Evolutionary conservation across 2,797 vertebrate genomes (phyloP).

Genomic region (Lemur catta): DNA sequence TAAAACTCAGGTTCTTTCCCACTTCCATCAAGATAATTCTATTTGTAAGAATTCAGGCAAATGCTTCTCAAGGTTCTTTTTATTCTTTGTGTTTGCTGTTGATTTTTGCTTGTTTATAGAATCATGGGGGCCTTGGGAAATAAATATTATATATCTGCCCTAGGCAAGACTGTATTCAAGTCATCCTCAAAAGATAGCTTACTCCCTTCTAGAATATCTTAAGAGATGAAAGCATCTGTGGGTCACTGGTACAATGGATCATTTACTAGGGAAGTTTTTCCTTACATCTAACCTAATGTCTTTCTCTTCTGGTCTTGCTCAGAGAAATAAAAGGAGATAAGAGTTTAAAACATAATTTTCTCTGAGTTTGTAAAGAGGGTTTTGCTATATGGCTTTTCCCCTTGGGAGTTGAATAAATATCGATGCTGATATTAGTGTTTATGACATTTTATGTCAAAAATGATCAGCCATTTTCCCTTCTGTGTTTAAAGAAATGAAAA

Average conservation of each 20-base stretch:
- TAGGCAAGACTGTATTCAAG: constrained; percentile 20
- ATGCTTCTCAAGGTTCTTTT: background rate
- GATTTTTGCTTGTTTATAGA: constrained; percentile 59
- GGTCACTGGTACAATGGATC: background rate
- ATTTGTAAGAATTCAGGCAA: constrained; percentile 26
- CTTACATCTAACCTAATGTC: background rate
- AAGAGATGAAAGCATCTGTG: background rate
- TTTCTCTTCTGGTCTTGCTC: constrained; percentile 44
- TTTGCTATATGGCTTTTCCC: background rate
- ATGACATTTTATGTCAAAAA: background rate
- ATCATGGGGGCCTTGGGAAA: background rate
- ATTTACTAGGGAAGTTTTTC: background rate
- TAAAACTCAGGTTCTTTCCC: background rate
- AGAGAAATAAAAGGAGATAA: constrained; percentile 32
- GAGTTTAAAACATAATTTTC: background rate
- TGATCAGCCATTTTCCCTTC: background rate
- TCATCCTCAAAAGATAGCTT: background rate
- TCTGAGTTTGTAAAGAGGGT: background rate
- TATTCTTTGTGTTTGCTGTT: constrained; percentile 34
- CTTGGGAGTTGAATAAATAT: background rate
- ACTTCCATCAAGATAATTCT: background rate
- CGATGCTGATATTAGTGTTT: background rate
- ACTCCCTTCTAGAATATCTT: background rate
- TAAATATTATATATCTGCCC: constrained; percentile 48
- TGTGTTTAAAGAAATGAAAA: background rate